Evolutionary conservation across 1,140 invertebrate genomes (phyloP).

Genomic region (Hetaerina americana): DNA sequence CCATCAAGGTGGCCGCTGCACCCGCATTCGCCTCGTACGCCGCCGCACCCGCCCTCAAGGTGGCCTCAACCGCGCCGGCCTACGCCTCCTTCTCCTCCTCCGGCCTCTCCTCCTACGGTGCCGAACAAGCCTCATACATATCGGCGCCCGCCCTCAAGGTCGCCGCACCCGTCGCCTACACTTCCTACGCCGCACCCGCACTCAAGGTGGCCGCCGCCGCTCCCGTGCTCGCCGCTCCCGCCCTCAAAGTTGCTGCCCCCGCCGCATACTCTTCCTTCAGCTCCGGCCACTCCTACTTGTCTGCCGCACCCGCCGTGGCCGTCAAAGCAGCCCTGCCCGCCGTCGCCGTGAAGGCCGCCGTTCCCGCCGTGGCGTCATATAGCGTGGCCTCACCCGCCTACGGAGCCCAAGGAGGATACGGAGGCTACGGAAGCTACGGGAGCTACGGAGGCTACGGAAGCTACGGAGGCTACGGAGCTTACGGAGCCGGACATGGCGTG

Average conservation of each 20-base stretch:
- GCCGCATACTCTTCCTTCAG: not conserved
- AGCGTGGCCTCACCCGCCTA: not conserved
- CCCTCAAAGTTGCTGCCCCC: not conserved
- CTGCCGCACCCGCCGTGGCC: no score
- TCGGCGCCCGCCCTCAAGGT: not conserved
- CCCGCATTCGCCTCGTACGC: not conserved
- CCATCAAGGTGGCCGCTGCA: not conserved
- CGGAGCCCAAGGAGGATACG: not conserved
- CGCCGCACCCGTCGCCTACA: not conserved
- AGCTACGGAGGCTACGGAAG: not conserved
- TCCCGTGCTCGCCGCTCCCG: not conserved
- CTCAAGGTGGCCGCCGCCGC: not conserved
- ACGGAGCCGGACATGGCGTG: not conserved
- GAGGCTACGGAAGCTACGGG: not conserved
- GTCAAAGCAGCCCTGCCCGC: not conserved
- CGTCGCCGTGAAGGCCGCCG: not conserved
- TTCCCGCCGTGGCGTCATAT: not conserved
- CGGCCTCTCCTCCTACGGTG: not conserved
- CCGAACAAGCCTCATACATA: not conserved
- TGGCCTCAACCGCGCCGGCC: not conserved
- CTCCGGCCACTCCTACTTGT: no score
- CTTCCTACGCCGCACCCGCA: not conserved
- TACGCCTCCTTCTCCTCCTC: not conserved
- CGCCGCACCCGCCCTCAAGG: not conserved
- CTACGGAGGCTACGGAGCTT: not conserved